Base-by-base conservation (phyloP, 2,888 invertebrate species). In the Drosophila testacea region DNA sequence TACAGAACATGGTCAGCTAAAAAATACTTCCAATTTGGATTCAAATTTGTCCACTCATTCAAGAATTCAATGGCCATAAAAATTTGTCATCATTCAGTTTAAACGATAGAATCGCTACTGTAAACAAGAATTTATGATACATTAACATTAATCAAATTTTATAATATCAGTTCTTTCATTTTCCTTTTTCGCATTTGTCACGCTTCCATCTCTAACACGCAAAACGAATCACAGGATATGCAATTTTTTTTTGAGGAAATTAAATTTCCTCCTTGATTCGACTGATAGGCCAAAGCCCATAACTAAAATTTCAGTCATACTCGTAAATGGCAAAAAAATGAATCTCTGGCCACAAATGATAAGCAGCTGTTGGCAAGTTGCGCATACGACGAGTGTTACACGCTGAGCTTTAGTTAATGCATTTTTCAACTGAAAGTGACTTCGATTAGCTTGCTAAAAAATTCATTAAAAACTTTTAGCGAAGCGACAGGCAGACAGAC, bases 391-490 rank as follows among this genome's bases (percentile, higher is more conserved):
- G 22, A 52, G 67, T 69, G 46, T 46, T 46, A 54, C 69, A 62
- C 41, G 50, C 36, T 44, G 34, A 60, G 59, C 51, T 41, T 67
- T 82, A 72, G 66, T 79, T 87, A 84, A 82, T 83, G 85, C 73
- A 84, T 87, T 84, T 79, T 80, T 63, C 77, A 84, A 73, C 76
- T 66, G 60, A 70, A 85, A 82, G 69, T 83, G 85, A 82, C 83
- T 84, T 84, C 88, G 88, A 84, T 84, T 84, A 85, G 83, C 83
- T 80, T 78, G 62, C 73, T 84, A 78, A 84, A 84, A 88, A 84
- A 84, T 84, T 84, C 85, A 84, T 84, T 84, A 87, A 84, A 82
- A 87, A 87, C 83, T 87, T 84, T 83, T 83, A 83, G 83, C 79
- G 30, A 57, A 61, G 70, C 70, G 69, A 68, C 64, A 73, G 60